phyloP scores from a whole-genome alignment of 2,113 vertebrate genomes.

The Illadopsis cleaveri region DNA sequence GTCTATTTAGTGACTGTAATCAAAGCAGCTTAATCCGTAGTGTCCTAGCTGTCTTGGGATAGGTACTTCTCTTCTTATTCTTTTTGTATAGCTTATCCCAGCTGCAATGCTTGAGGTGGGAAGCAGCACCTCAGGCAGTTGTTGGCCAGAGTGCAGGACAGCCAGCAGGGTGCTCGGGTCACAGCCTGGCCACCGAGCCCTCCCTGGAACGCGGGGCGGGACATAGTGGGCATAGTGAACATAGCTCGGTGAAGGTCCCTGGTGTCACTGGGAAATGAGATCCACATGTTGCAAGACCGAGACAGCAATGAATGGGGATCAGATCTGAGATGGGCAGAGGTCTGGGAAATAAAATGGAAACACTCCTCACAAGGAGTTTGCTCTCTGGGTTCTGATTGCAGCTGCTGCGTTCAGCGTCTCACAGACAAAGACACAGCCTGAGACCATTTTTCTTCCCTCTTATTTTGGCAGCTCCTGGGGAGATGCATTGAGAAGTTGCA shows the following conservation, averaged over 20 bases:
- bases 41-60: slow-evolving; percentile 16
- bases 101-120: neutral
- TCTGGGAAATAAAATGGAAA: slow-evolving; percentile 40
- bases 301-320: neutral
- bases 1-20: slow-evolving; percentile 30
- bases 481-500: neutral
- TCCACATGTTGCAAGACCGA: neutral
- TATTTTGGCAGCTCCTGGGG: neutral
- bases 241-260: neutral
- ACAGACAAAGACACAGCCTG: neutral
- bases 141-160: neutral
- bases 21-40: slow-evolving; percentile 2
- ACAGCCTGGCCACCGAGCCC: neutral
- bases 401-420: neutral
- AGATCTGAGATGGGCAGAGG: neutral
- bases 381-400: neutral
- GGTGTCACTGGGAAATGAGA: neutral
- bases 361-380: neutral
- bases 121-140: neutral
- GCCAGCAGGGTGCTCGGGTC: fast-evolving
- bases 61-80: neutral
- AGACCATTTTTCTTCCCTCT: neutral
- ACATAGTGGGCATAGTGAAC: neutral
- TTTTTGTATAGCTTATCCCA: slow-evolving; percentile 15
- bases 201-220: neutral